Base-by-base conservation (phyloP, 2,888 invertebrate species). In the Phaedon cochleariae region DNA sequence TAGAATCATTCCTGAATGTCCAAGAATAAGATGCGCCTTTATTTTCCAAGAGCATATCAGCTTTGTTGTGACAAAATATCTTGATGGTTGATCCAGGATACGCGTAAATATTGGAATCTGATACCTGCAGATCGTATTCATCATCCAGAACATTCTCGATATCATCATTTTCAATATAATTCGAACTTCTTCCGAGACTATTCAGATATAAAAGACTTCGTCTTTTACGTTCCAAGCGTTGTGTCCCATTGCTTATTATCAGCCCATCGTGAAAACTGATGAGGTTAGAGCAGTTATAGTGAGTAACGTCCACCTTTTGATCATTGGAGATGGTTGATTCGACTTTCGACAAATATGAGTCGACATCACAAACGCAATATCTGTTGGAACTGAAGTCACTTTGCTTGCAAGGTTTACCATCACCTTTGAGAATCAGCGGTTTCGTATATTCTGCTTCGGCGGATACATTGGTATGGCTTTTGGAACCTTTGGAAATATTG, bases 331-430 rank as follows among this genome's bases (percentile, higher is more conserved):
- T 18, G 20, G 68, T 66, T 6, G 64, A 41, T 46, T 65, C 41
- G 17, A 74, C 37, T 7, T 22, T 46, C 10, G 62, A 29, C 21
- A 74, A 22, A 54, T 77, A 74, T 7, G 61, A 59, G 34, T 77
- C 73, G 2, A 80, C 66, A 57, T 75, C 73, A 67, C 80, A 80
- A 21, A 77, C 67, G 51, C 80, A 80, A 20, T 77, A 71, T 4
- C 73, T 67, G 55, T 70, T 72, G 5, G 68, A 60, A 12, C 73
- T 71, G 64, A 75, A 79, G 52, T 79, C 79, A 1, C 55, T 58
- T 57, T 73, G 67, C 2, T 62, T 69, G 60, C 80, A 80, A 2
- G 54, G 9, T 49, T 52, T 51, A n/a, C 62, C 29, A 29, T 62
- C 48, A 9, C 57, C 55, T 45, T 62, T 53, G 10, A 61, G 45